Conservation (phyloP, 2,797 vertebrate genomes). For the Typhlichthys subterraneus region DNA sequence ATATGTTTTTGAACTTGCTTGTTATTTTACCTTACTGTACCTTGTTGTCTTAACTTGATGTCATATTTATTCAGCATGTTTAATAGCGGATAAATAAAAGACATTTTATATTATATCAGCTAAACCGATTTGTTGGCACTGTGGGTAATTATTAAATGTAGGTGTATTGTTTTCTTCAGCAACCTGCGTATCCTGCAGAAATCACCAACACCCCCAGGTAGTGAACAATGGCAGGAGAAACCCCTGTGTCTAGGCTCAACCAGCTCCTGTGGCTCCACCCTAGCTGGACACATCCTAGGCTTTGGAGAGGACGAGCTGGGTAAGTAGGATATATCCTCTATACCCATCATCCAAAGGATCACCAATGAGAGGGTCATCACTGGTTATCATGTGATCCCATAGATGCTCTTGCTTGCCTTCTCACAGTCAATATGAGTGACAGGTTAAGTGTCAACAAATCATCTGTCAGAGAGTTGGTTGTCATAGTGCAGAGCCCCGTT, state of each 20-base stretch:
- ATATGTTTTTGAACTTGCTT: too few relatives aligned
- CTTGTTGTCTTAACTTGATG: too few relatives aligned
- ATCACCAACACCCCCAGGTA: conserved; percentile 77
- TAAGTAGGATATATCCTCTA: conserved; percentile 58
- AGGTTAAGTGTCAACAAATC: conserved; percentile 21
- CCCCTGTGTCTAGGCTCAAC: conserved; percentile 89
- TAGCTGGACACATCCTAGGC: conserved; percentile 91
- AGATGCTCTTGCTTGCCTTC: too few relatives aligned
- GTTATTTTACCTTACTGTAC: too few relatives aligned
- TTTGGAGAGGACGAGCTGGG: conserved; percentile 98
- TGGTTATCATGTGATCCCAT: too few relatives aligned
- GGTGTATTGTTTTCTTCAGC: conserved; percentile 64
- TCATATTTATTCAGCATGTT: too few relatives aligned
- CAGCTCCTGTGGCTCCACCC: conserved; percentile 85
- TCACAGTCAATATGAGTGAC: conserved; percentile 9
- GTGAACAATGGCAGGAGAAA: conserved; percentile 92
- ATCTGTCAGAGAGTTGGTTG: conserved; percentile 12
- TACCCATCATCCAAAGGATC: too few relatives aligned
- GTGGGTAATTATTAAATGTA: background rate
- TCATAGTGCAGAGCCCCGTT: conserved; percentile 24
- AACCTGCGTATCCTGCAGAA: conserved; percentile 96
- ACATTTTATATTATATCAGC: too few relatives aligned
- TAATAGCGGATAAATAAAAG: too few relatives aligned
- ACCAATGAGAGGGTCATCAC: too few relatives aligned
- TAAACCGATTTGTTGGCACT: too few relatives aligned